A percentile compares a stretch with the other conserved stretches of the same genome.
Evolutionary conservation across 1,140 invertebrate species (phyloP).

Genomic region (Glossosoma conforme): DNA sequence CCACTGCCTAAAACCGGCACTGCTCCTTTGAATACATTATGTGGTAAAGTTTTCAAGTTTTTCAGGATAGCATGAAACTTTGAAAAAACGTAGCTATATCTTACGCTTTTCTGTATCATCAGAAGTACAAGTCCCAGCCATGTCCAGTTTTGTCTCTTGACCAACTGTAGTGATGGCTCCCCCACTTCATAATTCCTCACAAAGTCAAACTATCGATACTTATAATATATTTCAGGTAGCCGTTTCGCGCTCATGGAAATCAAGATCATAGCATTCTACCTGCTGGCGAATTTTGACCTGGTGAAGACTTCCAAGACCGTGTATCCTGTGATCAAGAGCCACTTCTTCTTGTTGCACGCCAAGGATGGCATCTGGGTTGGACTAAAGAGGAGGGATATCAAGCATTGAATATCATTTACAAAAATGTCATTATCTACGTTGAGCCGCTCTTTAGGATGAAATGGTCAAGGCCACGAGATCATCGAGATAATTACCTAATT

Average conservation of each 20-base stretch:
- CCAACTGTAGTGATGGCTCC: background rate
- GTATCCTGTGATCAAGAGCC: conserved; percentile 29
- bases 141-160: background rate
- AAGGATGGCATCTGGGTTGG: background rate
- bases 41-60: too few relatives aligned
- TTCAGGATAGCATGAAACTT: background rate
- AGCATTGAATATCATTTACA: background rate
- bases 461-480: too few relatives aligned
- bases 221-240: background rate
- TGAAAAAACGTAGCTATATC: background rate
- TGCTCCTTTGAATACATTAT: too few relatives aligned
- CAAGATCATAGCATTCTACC: conserved; percentile 40
- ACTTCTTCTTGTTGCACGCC: background rate
- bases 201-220: background rate
- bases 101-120: background rate
- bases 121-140: too few relatives aligned
- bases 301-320: conserved; percentile 35
- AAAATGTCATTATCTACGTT: too few relatives aligned
- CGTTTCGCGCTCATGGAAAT: conserved; percentile 45
- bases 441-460: too few relatives aligned
- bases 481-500: too few relatives aligned
- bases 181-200: background rate
- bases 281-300: conserved; percentile 39
- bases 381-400: background rate
- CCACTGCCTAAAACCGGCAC: too few relatives aligned